These are phyloP conservation scores for Hirtodrosophila duncani DNA, from an alignment of 2,888 invertebrate genomes.

Conservation along the genomic window DNA sequence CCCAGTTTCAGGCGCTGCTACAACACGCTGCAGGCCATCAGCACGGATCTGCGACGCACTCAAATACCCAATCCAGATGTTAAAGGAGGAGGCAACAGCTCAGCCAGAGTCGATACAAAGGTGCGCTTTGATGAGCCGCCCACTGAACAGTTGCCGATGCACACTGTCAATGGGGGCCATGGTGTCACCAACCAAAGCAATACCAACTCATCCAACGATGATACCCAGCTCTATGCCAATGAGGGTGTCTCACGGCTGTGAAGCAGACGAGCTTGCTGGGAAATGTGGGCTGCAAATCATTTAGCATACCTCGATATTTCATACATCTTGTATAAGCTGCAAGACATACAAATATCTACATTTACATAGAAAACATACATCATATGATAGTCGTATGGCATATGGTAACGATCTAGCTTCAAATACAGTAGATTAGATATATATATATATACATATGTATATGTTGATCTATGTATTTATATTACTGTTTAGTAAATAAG, in stretches of 20 bases:
- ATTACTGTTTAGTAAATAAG: not conserved
- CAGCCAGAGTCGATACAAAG: slow-evolving; percentile 27
- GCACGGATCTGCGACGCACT: slow-evolving; percentile 58
- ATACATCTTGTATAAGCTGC: too few relatives aligned
- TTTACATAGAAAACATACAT: too few relatives aligned
- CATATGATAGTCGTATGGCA: too few relatives aligned
- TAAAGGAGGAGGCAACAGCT: not conserved
- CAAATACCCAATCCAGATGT: slow-evolving; percentile 16
- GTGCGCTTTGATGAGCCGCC: slow-evolving; percentile 50
- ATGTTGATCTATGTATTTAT: not conserved
- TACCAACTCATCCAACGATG: not conserved
- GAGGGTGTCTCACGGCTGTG: slow-evolving; percentile 71
- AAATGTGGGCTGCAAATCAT: too few relatives aligned
- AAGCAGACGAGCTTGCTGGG: not conserved
- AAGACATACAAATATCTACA: too few relatives aligned
- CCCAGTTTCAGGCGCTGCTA: slow-evolving; percentile 92
- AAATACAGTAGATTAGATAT: slow-evolving; percentile 5
- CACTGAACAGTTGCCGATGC: not conserved
- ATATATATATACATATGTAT: not conserved
- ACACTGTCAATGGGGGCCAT: not conserved
- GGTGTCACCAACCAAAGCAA: not conserved
- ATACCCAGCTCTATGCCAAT: slow-evolving; percentile 60
- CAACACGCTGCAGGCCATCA: slow-evolving; percentile 77
- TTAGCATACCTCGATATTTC: too few relatives aligned
- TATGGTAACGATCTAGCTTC: slow-evolving; percentile 15